phyloP scores from a whole-genome alignment of 1,140 invertebrate species.

The Bombus superbus region DNA sequence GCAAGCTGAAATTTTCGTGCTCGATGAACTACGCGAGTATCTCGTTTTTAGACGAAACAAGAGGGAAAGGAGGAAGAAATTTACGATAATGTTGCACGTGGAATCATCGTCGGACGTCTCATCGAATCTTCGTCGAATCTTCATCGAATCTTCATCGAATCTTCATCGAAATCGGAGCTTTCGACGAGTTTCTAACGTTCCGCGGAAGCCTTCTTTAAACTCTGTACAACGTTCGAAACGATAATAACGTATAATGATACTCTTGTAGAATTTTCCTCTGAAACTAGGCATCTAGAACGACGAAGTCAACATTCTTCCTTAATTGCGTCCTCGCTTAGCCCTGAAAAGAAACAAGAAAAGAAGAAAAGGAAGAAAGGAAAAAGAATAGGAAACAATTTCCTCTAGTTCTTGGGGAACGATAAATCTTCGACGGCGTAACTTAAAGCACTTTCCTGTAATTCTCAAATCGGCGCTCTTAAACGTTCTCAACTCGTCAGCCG shows the following conservation, averaged over 20 bases:
- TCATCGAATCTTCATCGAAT: too few relatives aligned
- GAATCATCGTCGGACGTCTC: not conserved
- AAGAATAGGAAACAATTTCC: too few relatives aligned
- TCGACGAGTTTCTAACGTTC: not conserved
- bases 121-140: too few relatives aligned
- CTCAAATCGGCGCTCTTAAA: not conserved
- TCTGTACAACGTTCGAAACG: not conserved
- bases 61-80: not conserved
- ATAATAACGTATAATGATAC: not conserved
- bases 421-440: not conserved
- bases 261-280: too few relatives aligned
- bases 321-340: not conserved
- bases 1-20: not conserved
- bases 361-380: not conserved
- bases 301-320: not conserved
- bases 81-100: not conserved
- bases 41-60: not conserved
- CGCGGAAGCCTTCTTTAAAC: not conserved
- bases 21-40: not conserved
- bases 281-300: not conserved
- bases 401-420: not conserved
- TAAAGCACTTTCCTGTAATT: not conserved
- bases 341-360: too few relatives aligned
- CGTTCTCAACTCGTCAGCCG: not conserved
- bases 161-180: not conserved